Evolutionary conservation across 1,140 invertebrate genomes (phyloP).

Genomic region (Drosophila funebris): DNA sequence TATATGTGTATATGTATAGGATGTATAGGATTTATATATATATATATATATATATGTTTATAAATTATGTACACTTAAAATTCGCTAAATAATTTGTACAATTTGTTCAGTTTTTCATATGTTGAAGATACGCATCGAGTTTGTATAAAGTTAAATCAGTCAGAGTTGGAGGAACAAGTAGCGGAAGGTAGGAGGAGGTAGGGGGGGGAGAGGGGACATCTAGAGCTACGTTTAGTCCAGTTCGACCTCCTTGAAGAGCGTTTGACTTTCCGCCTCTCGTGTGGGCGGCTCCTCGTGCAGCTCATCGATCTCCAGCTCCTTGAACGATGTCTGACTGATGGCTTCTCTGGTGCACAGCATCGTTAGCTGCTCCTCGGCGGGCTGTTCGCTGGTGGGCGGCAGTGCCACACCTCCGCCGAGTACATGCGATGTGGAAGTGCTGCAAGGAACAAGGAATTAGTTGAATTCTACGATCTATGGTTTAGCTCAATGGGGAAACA

Average conservation of each 20-base stretch:
- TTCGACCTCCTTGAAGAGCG: conserved; percentile 52
- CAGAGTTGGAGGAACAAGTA: conserved; percentile 16
- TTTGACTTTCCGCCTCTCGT: conserved; percentile 31
- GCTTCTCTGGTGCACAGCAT: conserved; percentile 20
- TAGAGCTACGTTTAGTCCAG: conserved; percentile 43
- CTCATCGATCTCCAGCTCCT: conserved; percentile 42
- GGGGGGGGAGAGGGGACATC: no score
- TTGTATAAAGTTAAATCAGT: conserved; percentile 42
- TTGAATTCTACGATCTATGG: not conserved
- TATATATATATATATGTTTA: conserved; percentile 11
- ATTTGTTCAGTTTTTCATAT: conserved; percentile 18
- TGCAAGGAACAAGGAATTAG: conserved; percentile 8
- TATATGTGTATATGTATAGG: conserved; percentile 20
- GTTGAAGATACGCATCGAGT: conserved; percentile 24
- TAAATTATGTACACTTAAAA: conserved; percentile 44
- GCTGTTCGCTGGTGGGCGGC: conserved; percentile 46
- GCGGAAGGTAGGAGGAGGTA: no score
- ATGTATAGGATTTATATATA: conserved; percentile 12
- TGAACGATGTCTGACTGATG: conserved; percentile 48
- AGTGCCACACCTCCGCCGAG: conserved; percentile 16
- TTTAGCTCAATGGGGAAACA: not conserved
- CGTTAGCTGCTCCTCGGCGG: conserved; percentile 32
- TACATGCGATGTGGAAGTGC: conserved; percentile 32
- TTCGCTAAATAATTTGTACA: conserved; percentile 50
- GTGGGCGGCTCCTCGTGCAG: conserved; percentile 33